Evolutionary conservation across 2,113 vertebrate species (phyloP).

Genomic region (Dermatemys mawii): DNA sequence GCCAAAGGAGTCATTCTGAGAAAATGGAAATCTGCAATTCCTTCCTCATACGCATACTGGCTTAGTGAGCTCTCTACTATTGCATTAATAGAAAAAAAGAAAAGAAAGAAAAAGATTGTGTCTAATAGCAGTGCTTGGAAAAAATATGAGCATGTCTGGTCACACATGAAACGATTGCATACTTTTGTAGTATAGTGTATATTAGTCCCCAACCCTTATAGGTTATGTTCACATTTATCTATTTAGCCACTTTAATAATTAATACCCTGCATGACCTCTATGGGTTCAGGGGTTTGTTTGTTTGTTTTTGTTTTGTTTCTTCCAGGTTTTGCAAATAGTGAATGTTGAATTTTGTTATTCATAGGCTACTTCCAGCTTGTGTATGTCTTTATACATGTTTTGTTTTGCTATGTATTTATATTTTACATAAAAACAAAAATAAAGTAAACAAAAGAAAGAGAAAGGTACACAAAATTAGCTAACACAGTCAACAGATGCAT

Average conservation of each 20-base stretch:
- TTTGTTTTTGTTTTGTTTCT: background rate
- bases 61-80: background rate
- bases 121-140: background rate
- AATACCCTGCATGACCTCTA: background rate
- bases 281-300: background rate
- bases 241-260: background rate
- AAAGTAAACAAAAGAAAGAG: background rate
- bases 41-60: background rate
- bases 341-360: background rate
- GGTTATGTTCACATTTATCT: background rate
- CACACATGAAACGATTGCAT: background rate
- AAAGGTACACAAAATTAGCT: constrained; percentile 27
- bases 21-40: background rate
- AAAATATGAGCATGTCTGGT: background rate
- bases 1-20: background rate
- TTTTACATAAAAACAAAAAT: background rate
- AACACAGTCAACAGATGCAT: constrained; percentile 23
- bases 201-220: background rate
- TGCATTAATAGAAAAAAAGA: background rate
- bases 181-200: background rate
- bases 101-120: background rate
- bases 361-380: background rate
- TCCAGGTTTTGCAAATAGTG: background rate
- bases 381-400: background rate
- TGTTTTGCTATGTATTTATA: background rate